These are phyloP conservation scores for Ecliptopera silaceata DNA, from an alignment of 2,888 invertebrate genomes.

Conservation along the genomic window DNA sequence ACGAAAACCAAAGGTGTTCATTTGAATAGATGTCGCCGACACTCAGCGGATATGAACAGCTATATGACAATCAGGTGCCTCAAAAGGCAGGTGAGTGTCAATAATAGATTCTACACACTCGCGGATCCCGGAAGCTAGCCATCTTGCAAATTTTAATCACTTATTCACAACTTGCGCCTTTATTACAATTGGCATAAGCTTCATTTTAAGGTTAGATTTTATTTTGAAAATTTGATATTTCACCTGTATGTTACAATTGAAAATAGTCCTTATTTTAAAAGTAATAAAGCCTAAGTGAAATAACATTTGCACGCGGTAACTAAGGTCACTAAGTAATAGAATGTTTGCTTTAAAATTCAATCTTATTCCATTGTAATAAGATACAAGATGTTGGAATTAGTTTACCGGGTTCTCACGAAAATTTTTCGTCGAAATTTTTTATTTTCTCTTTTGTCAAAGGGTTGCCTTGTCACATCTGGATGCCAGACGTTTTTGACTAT, in stretches of 20 bases:
- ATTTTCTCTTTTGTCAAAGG: constrained; percentile 7
- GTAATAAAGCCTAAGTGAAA: constrained; percentile 10
- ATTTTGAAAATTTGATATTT: not conserved
- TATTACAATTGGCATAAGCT: not conserved
- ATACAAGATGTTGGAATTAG: constrained; percentile 4
- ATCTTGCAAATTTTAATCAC: constrained; percentile 38
- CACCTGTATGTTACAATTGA: constrained; percentile 2
- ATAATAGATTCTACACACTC: constrained; percentile 35
- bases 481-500: constrained; percentile 4
- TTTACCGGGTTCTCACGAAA: constrained; percentile 19
- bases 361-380: constrained; percentile 17
- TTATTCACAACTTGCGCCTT: constrained; percentile 22
- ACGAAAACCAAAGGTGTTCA: constrained; percentile 10
- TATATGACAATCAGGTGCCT: constrained; percentile 27
- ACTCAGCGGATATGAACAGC: constrained; percentile 33
- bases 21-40: constrained; percentile 25
- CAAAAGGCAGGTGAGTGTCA: constrained; percentile 37
- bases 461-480: constrained; percentile 23
- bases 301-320: not conserved
- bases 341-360: constrained; percentile 7
- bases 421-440: constrained; percentile 10
- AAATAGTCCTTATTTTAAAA: constrained; percentile 6
- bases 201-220: not conserved
- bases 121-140: constrained; percentile 38
- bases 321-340: not conserved